A percentile compares a stretch with the other conserved stretches of the same genome.
Conservation (phyloP, 1,140 invertebrate species). For the Drosophila hydei region DNA sequence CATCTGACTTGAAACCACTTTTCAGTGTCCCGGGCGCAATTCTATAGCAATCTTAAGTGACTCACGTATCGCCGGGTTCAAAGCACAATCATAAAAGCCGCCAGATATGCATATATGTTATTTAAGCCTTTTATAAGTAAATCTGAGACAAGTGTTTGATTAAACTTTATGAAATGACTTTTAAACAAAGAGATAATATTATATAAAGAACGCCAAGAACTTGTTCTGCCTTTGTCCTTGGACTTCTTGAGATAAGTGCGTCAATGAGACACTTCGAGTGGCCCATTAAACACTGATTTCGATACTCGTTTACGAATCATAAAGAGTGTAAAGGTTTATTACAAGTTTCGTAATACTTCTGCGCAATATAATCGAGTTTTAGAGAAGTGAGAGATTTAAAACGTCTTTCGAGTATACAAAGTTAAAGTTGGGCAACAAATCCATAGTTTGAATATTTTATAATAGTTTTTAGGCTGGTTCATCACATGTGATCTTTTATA, state of each 20-base stretch:
- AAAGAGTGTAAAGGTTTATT: background rate
- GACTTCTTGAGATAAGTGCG: background rate
- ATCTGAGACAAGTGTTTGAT: constrained; percentile 22
- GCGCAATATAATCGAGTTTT: background rate
- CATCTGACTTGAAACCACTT: constrained; percentile 22
- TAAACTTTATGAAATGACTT: constrained; percentile 28
- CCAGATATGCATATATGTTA: constrained; percentile 1
- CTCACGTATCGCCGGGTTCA: constrained; percentile 17
- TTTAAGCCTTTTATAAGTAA: background rate
- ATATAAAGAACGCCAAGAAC: background rate
- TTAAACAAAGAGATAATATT: constrained; percentile 11
- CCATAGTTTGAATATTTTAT: no score
- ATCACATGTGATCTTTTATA: no score
- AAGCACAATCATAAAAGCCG: background rate
- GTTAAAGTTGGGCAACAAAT: no score
- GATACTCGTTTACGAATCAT: background rate
- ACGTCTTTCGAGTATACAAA: no score
- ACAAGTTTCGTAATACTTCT: background rate
- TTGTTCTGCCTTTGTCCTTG: constrained; percentile 12
- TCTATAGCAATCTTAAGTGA: constrained; percentile 26
- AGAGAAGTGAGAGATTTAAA: background rate
- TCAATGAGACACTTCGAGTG: constrained; percentile 1
- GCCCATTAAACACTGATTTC: constrained; percentile 4
- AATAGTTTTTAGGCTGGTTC: no score
- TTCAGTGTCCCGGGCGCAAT: background rate